A percentile compares a stretch with the other conserved stretches of the same genome.
Evolutionary conservation across 2,113 vertebrate genomes (phyloP).

Genomic region (Astur gentilis): DNA sequence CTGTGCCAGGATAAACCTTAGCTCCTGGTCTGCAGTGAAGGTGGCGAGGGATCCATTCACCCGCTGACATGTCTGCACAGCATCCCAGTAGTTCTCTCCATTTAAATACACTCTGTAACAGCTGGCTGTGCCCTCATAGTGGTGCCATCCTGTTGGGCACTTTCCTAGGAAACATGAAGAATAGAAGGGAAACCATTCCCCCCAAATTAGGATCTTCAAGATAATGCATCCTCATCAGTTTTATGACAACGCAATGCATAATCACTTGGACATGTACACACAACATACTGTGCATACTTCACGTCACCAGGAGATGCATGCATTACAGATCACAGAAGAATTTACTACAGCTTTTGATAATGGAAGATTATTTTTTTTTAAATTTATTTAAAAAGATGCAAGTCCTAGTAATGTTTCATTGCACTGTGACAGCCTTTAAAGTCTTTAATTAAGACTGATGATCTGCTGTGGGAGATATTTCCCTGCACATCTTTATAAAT

Average conservation of each 20-base stretch:
- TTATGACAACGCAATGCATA: neutral
- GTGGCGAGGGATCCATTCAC: slow-evolving; percentile 93
- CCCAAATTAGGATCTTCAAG: slow-evolving; percentile 69
- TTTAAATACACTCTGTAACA: slow-evolving; percentile 94
- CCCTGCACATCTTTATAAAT: neutral
- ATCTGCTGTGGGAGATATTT: neutral
- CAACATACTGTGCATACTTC: neutral
- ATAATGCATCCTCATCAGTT: neutral
- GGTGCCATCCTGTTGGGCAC: slow-evolving; percentile 95
- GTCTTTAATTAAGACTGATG: neutral
- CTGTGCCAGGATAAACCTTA: slow-evolving; percentile 92
- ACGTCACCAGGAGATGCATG: neutral
- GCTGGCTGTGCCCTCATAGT: slow-evolving; percentile 96
- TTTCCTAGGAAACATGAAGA: slow-evolving; percentile 90
- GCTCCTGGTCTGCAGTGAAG: slow-evolving; percentile 93
- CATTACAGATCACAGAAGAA: neutral
- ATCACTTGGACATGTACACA: rapidly evolving
- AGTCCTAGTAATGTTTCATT: neutral
- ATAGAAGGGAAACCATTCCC: slow-evolving; percentile 65
- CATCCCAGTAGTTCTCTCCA: slow-evolving; percentile 97
- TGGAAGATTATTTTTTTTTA: neutral
- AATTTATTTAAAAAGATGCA: neutral
- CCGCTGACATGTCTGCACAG: slow-evolving; percentile 91
- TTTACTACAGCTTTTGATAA: neutral
- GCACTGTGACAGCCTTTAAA: neutral